Conservation (phyloP, 1,140 invertebrate genomes). For the Sarcophaga bullata region DNA sequence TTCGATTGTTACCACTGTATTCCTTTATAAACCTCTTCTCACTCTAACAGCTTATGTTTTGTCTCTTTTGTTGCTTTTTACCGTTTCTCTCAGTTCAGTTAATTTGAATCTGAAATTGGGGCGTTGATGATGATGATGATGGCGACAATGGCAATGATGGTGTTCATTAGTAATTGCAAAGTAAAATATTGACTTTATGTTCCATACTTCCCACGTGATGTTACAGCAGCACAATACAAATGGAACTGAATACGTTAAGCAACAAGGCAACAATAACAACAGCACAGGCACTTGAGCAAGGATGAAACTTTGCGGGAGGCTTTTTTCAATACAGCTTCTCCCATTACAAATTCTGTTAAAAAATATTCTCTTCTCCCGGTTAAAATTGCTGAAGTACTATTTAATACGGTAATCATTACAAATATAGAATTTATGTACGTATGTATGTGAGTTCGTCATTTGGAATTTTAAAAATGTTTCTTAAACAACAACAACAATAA, state of each 20-base stretch:
- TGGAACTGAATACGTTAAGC: not conserved
- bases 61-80: not conserved
- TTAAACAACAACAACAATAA: not conserved
- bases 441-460: not conserved
- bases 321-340: not conserved
- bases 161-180: slow-evolving; percentile 40
- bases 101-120: slow-evolving; percentile 15
- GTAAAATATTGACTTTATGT: slow-evolving; percentile 37
- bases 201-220: slow-evolving; percentile 30
- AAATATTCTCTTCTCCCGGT: not conserved
- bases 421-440: not conserved
- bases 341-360: not conserved
- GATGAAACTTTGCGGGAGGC: slow-evolving; percentile 35
- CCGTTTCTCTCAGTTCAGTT: slow-evolving; percentile 31
- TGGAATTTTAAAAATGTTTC: not conserved
- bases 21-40: not conserved
- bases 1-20: not conserved
- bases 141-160: not conserved
- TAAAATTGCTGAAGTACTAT: slow-evolving; percentile 4
- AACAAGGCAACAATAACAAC: not conserved
- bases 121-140: not conserved
- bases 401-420: not conserved
- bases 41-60: not conserved
- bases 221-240: not conserved
- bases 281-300: not conserved